Conservation (phyloP, 1,140 invertebrate species). For the Trichogramma pretiosum region DNA sequence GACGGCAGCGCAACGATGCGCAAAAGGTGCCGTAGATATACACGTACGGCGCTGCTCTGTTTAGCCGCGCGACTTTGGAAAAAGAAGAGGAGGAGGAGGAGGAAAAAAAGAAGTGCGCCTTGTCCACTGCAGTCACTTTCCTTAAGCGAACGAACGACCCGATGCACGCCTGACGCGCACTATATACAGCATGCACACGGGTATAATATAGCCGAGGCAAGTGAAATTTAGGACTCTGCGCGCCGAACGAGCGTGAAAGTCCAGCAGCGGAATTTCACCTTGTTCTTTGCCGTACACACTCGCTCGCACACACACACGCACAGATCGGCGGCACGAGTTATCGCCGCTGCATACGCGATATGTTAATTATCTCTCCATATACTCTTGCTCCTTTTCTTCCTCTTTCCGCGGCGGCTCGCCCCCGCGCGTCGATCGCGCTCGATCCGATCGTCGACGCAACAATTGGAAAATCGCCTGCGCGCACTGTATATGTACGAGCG, state of each 20-base stretch:
- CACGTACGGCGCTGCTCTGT: conserved; percentile 30
- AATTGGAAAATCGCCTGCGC: too few species aligned
- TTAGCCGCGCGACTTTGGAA: too few species aligned
- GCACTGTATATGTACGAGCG: too few species aligned
- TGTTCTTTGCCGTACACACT: background rate
- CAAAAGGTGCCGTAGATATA: too few species aligned
- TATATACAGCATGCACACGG: conserved; percentile 24
- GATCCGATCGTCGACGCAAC: background rate
- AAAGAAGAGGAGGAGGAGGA: too few species aligned
- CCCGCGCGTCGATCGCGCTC: background rate
- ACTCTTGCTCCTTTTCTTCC: conserved; percentile 8
- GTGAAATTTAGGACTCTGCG: conserved; percentile 35
- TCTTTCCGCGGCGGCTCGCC: conserved; percentile 1
- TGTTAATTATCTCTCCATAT: background rate
- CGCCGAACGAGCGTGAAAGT: conserved; percentile 34
- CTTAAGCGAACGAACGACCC: conserved; percentile 23
- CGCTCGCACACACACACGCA: background rate
- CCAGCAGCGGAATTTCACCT: too few species aligned
- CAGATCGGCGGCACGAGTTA: background rate
- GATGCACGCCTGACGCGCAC: too few species aligned
- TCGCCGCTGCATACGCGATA: background rate
- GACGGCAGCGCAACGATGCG: too few species aligned
- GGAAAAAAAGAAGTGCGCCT: background rate
- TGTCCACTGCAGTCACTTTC: conserved; percentile 25
- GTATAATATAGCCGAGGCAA: too few species aligned